Base-by-base conservation (phyloP, 1,140 invertebrate species). In the Polypedilum vanderplanki region DNA sequence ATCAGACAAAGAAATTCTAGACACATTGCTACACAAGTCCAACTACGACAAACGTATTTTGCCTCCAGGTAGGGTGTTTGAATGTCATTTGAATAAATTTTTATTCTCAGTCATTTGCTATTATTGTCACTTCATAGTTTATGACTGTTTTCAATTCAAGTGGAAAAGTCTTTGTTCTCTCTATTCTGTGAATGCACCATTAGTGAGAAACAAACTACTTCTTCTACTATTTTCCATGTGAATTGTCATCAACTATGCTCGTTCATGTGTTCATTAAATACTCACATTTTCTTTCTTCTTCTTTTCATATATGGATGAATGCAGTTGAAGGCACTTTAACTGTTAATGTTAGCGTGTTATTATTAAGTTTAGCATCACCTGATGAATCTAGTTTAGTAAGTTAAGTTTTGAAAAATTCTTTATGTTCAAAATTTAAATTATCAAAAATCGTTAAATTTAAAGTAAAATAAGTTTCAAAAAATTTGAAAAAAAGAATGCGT, bases 311-410 rank as follows among this genome's bases (percentile, higher is more conserved):
- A 12, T 57, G 8, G 46, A 57, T n/a, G 15, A 33, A 33, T 33
- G 24, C 24, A 57, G 46, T 57, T 57, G 8, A 4, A 94, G 93
- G 91, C 84, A 91, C 93, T 79, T 88, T 96, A 81, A 91, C 90
- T 77, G 93, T 97, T 75, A 96, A 96, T 84, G 92, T 97, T 81
- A 96, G 93, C 84, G 93, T 97, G 77, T 86, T 96, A 82, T 87
- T 97, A 78, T 87, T 97, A 81, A 95, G 93, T 85, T 87, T 97
- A 83, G 93, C 94, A 79, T 97, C 94, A 76, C 94, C 94, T 74
- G 94, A 97, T 85, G 94, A 97, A 86, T 96, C 93, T 80, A 96
- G 94, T 87, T 87, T 96, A 89, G 94, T 95, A 89, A 93, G 88
- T 88, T 4, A 33, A 33, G 1, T 33, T 33, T 33, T 33, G 1